Percentiles rank a stretch among this genome's conserved stretches.
Conservation (phyloP, 1,140 invertebrate species). For the Psix sp. region DNA sequence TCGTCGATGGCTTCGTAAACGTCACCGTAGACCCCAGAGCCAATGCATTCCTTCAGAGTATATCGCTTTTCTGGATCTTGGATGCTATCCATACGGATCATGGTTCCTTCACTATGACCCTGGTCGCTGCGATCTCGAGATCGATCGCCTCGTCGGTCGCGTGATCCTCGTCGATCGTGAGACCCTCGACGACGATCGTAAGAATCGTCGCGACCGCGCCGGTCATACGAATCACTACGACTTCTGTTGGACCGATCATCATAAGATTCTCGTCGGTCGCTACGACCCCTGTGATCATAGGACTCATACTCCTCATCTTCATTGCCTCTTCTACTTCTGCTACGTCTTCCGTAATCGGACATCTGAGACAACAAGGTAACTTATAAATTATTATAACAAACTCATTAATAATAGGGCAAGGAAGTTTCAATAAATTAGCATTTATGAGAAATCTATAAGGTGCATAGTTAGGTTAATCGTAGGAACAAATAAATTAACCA, state of each 20-base stretch:
- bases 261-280: not conserved
- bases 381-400: too few relatives aligned
- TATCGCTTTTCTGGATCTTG: conserved; percentile 83
- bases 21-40: conserved; percentile 85
- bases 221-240: conserved; percentile 14
- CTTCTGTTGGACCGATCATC: conserved; percentile 15
- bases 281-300: not conserved
- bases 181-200: conserved; percentile 11
- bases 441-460: too few relatives aligned
- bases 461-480: too few relatives aligned
- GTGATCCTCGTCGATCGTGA: conserved; percentile 7
- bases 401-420: too few relatives aligned
- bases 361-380: not conserved
- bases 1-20: conserved; percentile 87
- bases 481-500: too few relatives aligned
- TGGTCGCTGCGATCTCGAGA: conserved; percentile 15
- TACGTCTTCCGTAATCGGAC: not conserved
- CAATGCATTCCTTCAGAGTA: conserved; percentile 82
- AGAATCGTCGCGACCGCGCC: conserved; percentile 20
- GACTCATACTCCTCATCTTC: not conserved
- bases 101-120: conserved; percentile 20
- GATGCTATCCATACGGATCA: conserved; percentile 77
- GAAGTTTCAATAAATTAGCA: too few relatives aligned
- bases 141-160: conserved; percentile 30
- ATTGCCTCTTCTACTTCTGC: not conserved